Percentiles rank a stretch among this genome's conserved stretches.
Conservation (phyloP, 2,888 invertebrate species). For the Mimas tiliae region DNA sequence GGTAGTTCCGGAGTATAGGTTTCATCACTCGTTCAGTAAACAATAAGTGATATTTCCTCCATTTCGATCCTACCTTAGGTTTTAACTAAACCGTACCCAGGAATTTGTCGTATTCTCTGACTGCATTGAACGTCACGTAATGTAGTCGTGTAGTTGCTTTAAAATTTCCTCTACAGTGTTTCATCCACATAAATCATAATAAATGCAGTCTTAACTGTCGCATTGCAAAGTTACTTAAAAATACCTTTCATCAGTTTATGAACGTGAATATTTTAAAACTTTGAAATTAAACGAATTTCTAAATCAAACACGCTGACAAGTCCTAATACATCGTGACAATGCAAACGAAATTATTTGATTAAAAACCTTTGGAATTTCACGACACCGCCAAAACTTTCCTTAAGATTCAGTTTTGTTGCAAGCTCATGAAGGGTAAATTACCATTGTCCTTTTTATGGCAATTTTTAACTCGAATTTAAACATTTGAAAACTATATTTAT, state of each 20-base stretch:
- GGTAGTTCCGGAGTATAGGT: no score
- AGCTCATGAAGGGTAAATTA: background rate
- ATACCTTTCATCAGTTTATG: constrained; percentile 4
- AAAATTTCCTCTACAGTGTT: background rate
- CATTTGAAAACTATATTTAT: no score
- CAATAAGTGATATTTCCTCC: no score
- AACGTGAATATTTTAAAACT: constrained; percentile 6
- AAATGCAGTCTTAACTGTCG: background rate
- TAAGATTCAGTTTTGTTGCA: background rate
- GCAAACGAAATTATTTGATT: background rate
- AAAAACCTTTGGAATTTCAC: constrained; percentile 2
- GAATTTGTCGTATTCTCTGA: background rate
- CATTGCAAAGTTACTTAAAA: background rate
- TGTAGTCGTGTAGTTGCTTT: background rate
- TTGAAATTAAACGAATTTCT: background rate
- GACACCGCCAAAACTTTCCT: constrained; percentile 8
- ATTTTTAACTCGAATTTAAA: background rate
- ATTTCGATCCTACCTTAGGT: no score
- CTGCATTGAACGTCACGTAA: background rate
- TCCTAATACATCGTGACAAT: background rate
- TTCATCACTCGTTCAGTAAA: no score
- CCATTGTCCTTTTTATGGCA: background rate
- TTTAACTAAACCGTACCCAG: no score
- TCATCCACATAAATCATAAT: background rate
- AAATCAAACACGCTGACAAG: constrained; percentile 16